A percentile compares a stretch with the other conserved stretches of the same genome.
phyloP scores from a whole-genome alignment of 1,140 invertebrate genomes.

The Drosophila dunni region DNA sequence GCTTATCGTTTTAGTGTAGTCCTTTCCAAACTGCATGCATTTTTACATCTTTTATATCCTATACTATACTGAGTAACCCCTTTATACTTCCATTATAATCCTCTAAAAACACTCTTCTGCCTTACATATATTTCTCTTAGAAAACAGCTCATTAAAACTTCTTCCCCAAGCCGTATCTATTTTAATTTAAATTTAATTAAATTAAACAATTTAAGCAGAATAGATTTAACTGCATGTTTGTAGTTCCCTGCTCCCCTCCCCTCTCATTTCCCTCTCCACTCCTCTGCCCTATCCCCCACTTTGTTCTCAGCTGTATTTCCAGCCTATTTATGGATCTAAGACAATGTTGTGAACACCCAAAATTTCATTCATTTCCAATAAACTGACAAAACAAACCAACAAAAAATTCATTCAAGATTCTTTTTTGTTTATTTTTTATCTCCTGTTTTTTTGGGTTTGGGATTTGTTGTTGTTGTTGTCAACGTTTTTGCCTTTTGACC shows the following conservation, averaged over 20 bases:
- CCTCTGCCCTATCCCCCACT: too few relatives aligned
- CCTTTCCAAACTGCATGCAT: too few relatives aligned
- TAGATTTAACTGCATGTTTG: neutral
- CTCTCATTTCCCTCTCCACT: neutral
- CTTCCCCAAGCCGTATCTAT: too few relatives aligned
- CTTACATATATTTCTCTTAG: too few relatives aligned
- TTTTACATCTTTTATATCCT: too few relatives aligned
- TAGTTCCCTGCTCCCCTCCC: neutral
- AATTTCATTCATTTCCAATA: slow-evolving; percentile 54
- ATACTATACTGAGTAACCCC: too few relatives aligned
- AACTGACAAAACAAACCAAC: slow-evolving; percentile 22
- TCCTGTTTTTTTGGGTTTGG: slow-evolving; percentile 43
- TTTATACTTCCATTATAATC: too few relatives aligned
- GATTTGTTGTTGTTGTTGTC: slow-evolving; percentile 58
- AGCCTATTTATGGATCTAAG: slow-evolving; percentile 77
- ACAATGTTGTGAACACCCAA: slow-evolving; percentile 59
- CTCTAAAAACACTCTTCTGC: too few relatives aligned
- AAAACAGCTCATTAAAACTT: too few relatives aligned
- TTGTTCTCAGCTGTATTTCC: slow-evolving; percentile 39
- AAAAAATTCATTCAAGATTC: slow-evolving; percentile 62
- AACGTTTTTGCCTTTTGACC: slow-evolving; percentile 63
- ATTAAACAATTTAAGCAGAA: too few relatives aligned
- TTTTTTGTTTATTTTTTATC: slow-evolving; percentile 30
- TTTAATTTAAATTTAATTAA: too few relatives aligned
- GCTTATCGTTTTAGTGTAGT: too few relatives aligned